Evolutionary conservation across 2,888 invertebrate genomes (phyloP).

Genomic region (Rhagonycha fulva): DNA sequence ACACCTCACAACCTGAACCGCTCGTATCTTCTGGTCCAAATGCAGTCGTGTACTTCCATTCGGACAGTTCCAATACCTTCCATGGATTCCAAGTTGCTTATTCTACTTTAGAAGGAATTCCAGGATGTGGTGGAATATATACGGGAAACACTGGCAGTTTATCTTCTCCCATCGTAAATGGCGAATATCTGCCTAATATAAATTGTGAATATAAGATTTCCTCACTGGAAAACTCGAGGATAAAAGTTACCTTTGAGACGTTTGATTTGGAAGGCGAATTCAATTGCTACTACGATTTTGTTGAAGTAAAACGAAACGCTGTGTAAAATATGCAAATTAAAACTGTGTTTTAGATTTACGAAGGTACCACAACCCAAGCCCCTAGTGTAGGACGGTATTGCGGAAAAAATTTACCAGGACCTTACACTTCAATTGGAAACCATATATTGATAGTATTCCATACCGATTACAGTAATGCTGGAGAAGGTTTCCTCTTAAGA

Average conservation of each 20-base stretch:
- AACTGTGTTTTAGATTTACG: constrained; percentile 62
- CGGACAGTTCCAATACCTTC: constrained; percentile 69
- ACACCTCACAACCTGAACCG: constrained; percentile 73
- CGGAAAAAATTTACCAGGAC: constrained; percentile 65
- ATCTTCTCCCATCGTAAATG: constrained; percentile 63
- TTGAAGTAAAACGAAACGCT: constrained; percentile 58
- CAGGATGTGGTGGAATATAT: constrained; percentile 82
- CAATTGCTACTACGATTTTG: constrained; percentile 67
- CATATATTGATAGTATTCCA: constrained; percentile 65
- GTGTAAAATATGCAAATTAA: not conserved
- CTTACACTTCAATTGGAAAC: constrained; percentile 62
- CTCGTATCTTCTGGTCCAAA: constrained; percentile 68
- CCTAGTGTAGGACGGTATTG: constrained; percentile 77
- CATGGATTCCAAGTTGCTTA: constrained; percentile 87
- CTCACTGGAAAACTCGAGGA: constrained; percentile 63
- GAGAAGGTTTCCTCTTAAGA: constrained; percentile 63
- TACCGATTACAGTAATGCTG: constrained; percentile 59
- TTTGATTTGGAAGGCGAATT: constrained; percentile 67
- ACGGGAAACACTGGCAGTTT: constrained; percentile 69
- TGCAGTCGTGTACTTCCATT: constrained; percentile 77
- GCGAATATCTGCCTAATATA: constrained; percentile 61
- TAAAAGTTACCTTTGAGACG: constrained; percentile 66
- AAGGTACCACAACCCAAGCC: constrained; percentile 65
- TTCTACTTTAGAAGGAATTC: constrained; percentile 70
- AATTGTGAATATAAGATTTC: constrained; percentile 83